Evolutionary conservation across 2,888 invertebrate species (phyloP).

Genomic region (Leptarthrus brevirostris): DNA sequence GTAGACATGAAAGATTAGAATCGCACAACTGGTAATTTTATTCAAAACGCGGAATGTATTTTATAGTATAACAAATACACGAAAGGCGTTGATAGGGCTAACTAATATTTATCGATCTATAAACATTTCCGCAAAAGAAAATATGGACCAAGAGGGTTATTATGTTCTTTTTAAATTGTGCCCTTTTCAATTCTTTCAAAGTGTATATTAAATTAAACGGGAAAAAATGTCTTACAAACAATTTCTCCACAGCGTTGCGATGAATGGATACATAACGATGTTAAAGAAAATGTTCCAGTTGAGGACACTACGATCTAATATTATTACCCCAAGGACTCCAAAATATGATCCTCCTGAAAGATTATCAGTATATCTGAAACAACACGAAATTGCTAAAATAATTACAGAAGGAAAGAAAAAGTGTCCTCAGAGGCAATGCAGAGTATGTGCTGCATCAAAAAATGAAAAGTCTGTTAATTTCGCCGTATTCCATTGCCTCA

Average conservation of each 20-base stretch:
- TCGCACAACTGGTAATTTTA: not conserved
- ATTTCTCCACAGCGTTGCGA: not conserved
- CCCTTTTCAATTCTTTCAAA: not conserved
- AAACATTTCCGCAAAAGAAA: not conserved
- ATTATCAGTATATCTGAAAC: not conserved
- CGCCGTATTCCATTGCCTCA: too few species aligned
- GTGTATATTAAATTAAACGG: not conserved
- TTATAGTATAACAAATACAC: not conserved
- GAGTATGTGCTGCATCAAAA: not conserved
- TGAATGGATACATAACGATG: not conserved
- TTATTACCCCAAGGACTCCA: conserved; percentile 1
- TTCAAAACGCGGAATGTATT: not conserved
- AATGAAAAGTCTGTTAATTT: too few species aligned
- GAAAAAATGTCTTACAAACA: not conserved
- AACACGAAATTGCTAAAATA: not conserved
- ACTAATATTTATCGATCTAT: not conserved
- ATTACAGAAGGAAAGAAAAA: not conserved
- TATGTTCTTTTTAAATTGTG: not conserved
- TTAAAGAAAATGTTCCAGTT: conserved; percentile 2
- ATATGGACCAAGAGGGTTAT: not conserved
- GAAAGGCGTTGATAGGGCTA: not conserved
- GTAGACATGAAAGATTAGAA: not conserved
- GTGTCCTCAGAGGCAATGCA: not conserved
- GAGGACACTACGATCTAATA: not conserved
- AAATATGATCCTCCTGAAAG: conserved; percentile 3